phyloP scores from a whole-genome alignment of 2,888 invertebrate genomes.

The Aphidius colemani region DNA sequence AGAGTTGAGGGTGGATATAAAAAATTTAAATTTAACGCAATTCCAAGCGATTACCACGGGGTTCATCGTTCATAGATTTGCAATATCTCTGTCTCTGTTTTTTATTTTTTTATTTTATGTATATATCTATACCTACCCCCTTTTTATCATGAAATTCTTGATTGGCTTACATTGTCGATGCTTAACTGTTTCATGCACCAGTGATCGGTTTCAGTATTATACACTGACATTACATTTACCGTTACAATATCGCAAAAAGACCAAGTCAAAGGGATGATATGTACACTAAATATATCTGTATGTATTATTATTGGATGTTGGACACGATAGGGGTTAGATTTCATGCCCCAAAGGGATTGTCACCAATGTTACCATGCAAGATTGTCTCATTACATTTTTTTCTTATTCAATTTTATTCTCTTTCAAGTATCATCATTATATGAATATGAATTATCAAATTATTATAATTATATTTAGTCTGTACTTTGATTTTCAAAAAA shows the following conservation, averaged over 20 bases:
- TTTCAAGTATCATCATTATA: background rate
- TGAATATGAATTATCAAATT: no score
- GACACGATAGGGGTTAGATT: constrained; percentile 59
- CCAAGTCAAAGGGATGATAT: no score
- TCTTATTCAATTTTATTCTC: background rate
- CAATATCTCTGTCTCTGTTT: constrained; percentile 10
- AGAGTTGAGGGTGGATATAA: constrained; percentile 37
- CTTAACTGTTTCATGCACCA: constrained; percentile 61
- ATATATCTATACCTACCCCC: constrained; percentile 44
- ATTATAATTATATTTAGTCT: no score
- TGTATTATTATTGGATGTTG: constrained; percentile 36
- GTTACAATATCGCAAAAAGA: constrained; percentile 29
- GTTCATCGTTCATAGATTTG: constrained; percentile 30
- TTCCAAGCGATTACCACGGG: constrained; percentile 55
- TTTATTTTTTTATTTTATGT: constrained; percentile 12
- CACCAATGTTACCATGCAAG: constrained; percentile 23
- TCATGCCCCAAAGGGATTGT: constrained; percentile 45
- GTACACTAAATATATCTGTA: no score
- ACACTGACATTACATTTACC: constrained; percentile 26
- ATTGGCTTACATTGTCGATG: constrained; percentile 61
- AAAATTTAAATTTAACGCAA: constrained; percentile 58
- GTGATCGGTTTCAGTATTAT: constrained; percentile 49
- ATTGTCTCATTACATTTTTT: constrained; percentile 11
- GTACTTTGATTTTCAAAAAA: no score
- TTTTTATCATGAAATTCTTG: constrained; percentile 40